These are phyloP conservation scores for Gymnocheta viridis DNA, from an alignment of 2,888 invertebrate species.

Conservation along the genomic window DNA sequence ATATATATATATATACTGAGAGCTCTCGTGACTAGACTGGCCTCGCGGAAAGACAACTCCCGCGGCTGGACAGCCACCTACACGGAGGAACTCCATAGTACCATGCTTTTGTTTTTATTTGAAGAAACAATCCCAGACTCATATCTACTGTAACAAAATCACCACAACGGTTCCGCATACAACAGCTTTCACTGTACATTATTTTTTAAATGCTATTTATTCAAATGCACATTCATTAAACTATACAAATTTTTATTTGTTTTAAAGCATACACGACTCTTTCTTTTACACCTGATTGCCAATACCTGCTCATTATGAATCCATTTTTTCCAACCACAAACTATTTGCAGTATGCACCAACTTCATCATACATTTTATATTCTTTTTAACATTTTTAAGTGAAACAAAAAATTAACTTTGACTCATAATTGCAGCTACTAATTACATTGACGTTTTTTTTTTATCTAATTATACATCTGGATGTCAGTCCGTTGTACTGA, in stretches of 20 bases:
- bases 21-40: no score
- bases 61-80: no score
- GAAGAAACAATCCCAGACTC: no score
- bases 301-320: slow-evolving; percentile 8
- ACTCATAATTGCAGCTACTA: slow-evolving; percentile 65
- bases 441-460: slow-evolving; percentile 54
- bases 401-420: slow-evolving; percentile 62
- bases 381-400: slow-evolving; percentile 55
- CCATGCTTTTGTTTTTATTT: no score
- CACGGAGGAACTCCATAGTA: no score
- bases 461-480: slow-evolving; percentile 11
- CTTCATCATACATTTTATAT: slow-evolving; percentile 42
- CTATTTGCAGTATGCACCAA: slow-evolving; percentile 9
- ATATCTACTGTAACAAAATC: no score
- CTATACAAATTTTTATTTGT: not conserved
- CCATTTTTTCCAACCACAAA: slow-evolving; percentile 22
- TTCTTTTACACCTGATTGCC: slow-evolving; percentile 22
- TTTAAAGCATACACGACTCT: not conserved
- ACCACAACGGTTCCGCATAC: no score
- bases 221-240: not conserved
- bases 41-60: no score
- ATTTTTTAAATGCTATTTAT: not conserved
- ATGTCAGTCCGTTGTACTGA: not conserved
- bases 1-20: no score
- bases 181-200: no score